Evolutionary conservation across 2,113 vertebrate species (phyloP), one percentile per base, ranked within the genome.

Genomic region (Lepus europaeus): DNA sequence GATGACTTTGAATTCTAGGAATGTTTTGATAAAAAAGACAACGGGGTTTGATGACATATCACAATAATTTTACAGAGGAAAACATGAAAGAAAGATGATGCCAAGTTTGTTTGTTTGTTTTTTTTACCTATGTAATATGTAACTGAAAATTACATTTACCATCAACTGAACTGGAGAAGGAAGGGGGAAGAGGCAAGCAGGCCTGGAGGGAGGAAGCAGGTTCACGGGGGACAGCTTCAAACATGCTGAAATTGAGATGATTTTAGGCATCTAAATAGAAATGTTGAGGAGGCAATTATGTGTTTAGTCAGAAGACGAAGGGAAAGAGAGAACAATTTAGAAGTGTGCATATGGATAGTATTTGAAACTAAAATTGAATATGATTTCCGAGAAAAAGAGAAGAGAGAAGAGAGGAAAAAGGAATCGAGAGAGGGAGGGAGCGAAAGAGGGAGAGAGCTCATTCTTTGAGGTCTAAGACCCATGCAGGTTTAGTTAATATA

Each of bases 131-230:
- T 6, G 17, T 59, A 16, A 59, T 25, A 13, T 51, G 23, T 1
- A 31, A 53, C 1, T 61, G 9, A 4, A 73, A 61, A 10, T 7
- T 27, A 0, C 1, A 36, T 72, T 73, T 94, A 7, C 10, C 11
- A 27, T 49, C 3, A 82, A 29, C 13, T 68, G 16, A 77, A 51
- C 49, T 13, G 31, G 16, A 14, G 49, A 89, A 74, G 2, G 12
- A 81, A 70, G 12, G 2, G 5, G 14, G 4, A 33, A 39, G 4
- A 0, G 5, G 2, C 20, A 16, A 27, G 3, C 3, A 0, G 33
- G 25, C 51, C 4, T 61, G 20, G 22, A 5, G 14, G 61, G 23
- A 53, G 19, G 66, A 36, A 63, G 2, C 27, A 79, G 10, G 73
- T 33, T 53, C 10, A 33, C 2, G 10, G 33, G 11, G 10, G 73